Base-by-base conservation (phyloP, 2,797 vertebrate species). In the Thunnus albacares region DNA sequence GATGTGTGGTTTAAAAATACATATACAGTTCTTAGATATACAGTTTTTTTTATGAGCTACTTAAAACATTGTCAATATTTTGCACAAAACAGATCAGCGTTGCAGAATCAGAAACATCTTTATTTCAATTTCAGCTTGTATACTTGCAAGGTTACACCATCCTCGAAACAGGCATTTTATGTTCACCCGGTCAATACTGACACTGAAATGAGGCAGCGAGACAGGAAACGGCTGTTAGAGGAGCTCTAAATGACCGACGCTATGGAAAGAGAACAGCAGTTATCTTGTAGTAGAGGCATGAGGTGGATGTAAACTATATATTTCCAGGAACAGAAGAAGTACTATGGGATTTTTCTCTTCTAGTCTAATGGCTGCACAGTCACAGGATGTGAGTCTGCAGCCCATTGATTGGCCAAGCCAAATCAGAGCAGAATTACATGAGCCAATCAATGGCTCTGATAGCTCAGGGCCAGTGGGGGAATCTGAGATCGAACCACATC, bases 401-500 rank as follows among this genome's bases (percentile, higher is more conserved):
- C 35, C 66, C 90, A 94, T 94, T 94, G 93, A 94, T 93, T 93
- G 93, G 94, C 89, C 90, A 88, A 96, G 93, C 85, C 85, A 94
- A 96, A 94, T 91, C 90, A 92, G 93, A 96, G 92, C 94, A 95
- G 94, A 96, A 95, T 96, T 94, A 90, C 95, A 91, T 87, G 93
- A 95, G 93, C 91, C 92, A 96, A 94, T 96, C 95, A 95, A 96
- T 96, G 94, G 82, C 89, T 94, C 87, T 95, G 92, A 95, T 95
- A 91, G 93, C 93, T 94, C 92, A 90, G 94, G 93, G 96, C 93
- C 92, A 93, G 90, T 14, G 17, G 88, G 87, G 84, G 83, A 77
- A 82, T 87, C 85, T 89, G 80, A 86, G 84, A 92, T 92, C 79
- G 89, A 93, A 88, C 43, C 69, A 1, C 80, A 76, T 45, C 17